Evolutionary conservation across 2,797 vertebrate species (phyloP), one percentile per base, ranked within the genome.

Genomic region (Micropoecilia bifurca): DNA sequence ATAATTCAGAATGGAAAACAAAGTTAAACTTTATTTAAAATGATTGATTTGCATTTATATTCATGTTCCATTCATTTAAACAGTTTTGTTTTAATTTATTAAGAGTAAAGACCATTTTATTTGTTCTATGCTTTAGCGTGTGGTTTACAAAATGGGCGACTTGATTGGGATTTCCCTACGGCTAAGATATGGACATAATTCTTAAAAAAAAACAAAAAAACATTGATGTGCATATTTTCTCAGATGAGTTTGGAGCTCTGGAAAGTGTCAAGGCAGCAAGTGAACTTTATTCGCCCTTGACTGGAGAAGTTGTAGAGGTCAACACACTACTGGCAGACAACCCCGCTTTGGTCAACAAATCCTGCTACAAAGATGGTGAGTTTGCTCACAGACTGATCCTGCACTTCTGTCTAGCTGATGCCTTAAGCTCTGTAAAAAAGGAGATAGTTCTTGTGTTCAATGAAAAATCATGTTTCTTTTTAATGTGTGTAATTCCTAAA

Each of bases 211-310:
- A 14, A 59, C 28, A 45, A 72, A 1, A 39, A 46, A 14, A 63
- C 6, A 73, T 43, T 57, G 1, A 25, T 43, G 0, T 57, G 12
- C 47, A 74, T 1, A 4, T 57, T 28, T 57, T 28, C 50, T 53
- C 91, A 99, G 98, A 99, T 93, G 98, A 99, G 90, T 99, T 99
- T 94, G 98, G 99, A 81, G 96, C 98, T 85, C 94, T 99, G 93
- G 99, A 99, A 93, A 99, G 98, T 76, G 99, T 99, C 75, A 99
- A 99, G 93, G 98, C 98, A 90, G 98, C 98, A 85, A 99, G 98
- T 92, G 99, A 99, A 90, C 96, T 99, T 30, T 99, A 97, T 89
- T 98, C 97, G 20, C 99, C 98, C 79, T 85, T 99, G 83, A 97
- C 97, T 1, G 98, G 98, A 89, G 97, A 99, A 90, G 97, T 99